Evolutionary conservation across 2,113 vertebrate species (phyloP).

Genomic region (Rostratula benghalensis): DNA sequence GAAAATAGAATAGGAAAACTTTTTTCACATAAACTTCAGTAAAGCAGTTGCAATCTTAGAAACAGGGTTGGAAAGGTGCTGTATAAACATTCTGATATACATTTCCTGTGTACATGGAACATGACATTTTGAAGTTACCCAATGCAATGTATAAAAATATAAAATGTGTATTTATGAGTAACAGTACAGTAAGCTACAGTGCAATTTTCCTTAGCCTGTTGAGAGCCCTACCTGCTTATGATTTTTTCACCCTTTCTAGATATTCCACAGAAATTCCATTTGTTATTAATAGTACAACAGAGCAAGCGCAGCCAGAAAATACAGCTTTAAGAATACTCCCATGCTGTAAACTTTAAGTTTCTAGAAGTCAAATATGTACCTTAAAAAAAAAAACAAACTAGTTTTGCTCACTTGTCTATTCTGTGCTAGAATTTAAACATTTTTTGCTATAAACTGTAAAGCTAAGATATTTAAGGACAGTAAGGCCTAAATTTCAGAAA

Average conservation of each 20-base stretch:
- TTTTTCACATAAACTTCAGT: slow-evolving; percentile 25
- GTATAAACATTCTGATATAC: background rate
- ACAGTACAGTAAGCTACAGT: slow-evolving; percentile 46
- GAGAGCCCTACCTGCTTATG: background rate
- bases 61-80: background rate
- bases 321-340: background rate
- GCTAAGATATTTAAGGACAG: background rate
- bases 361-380: background rate
- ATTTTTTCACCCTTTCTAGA: background rate
- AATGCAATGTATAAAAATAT: slow-evolving; percentile 34
- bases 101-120: background rate
- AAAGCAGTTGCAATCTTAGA: background rate
- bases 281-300: background rate
- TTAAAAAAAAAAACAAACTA: background rate
- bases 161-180: background rate
- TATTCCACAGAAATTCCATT: background rate
- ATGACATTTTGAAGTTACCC: background rate
- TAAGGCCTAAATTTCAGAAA: background rate
- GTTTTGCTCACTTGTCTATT: background rate
- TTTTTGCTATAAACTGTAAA: background rate
- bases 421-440: background rate
- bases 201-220: slow-evolving; percentile 4
- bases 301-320: background rate
- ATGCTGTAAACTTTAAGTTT: background rate
- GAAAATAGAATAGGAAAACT: background rate